Evolutionary conservation across 2,797 vertebrate species (phyloP), one percentile per base, ranked within the genome.

Genomic region (Acanthiza pusilla): DNA sequence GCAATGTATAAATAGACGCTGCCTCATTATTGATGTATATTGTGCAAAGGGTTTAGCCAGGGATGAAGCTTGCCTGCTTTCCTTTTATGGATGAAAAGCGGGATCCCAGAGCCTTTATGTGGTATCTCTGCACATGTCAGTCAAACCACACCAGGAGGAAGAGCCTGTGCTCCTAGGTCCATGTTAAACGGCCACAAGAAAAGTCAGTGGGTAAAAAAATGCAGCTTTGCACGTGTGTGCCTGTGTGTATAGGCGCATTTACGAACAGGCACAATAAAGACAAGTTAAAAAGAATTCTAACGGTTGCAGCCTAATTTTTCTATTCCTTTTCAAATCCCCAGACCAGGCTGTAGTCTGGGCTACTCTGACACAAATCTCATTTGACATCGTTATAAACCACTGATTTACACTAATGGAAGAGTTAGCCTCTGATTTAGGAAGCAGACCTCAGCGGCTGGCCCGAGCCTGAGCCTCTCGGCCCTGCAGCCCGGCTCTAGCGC

Each of bases 71-170:
- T 40, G 76, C 60, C 66, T 94, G 71, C 61, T 80, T 93, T 86
- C 92, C 89, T 95, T 90, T 95, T 89, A 93, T 40, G 77, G 93
- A 77, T 82, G 73, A 89, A 89, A 94, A 89, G 61, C 8, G 21
- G 62, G 74, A 95, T 95, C 78, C 93, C 74, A 78, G 62, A 65
- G 55, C 48, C 78, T 76, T 71, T 68, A 57, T 61, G 53, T 36
- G 85, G 91, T 68, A 93, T 85, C 43, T 75, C 73, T 70, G 58
- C 72, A 82, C 65, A 16, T 58, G 68, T 81, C 83, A 78, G 34
- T 87, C 88, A 93, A 88, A 25, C 29, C 57, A 71, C 79, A 85
- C 58, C 43, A 68, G 34, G 65, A 70, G 8, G 47, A 91, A 86
- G 89, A 45, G 10, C 81, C 62, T 73, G 26, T 71, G n/a, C 19